These are phyloP conservation scores for Folsomia candida DNA, from an alignment of 2,888 invertebrate genomes.

Conservation along the genomic window DNA sequence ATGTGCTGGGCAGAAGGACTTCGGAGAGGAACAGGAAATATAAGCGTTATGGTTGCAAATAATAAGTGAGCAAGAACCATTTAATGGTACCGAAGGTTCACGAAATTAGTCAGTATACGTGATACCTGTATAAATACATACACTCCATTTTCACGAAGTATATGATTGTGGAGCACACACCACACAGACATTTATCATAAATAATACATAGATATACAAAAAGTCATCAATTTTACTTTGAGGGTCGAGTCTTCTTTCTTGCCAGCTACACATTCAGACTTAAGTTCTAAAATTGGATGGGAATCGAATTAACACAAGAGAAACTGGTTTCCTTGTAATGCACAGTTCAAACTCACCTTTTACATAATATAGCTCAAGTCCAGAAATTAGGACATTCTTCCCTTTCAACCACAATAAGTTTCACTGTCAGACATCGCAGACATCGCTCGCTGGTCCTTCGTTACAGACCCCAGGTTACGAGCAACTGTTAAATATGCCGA, in stretches of 20 bases:
- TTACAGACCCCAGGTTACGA: no score
- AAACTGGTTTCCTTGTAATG: neutral
- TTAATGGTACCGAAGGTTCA: neutral
- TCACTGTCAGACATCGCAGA: no score
- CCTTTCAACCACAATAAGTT: neutral
- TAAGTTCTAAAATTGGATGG: neutral
- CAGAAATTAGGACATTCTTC: neutral
- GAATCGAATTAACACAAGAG: neutral
- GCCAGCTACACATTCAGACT: neutral
- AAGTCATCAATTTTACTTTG: neutral
- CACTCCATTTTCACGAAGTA: neutral
- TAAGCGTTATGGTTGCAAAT: neutral
- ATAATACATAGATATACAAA: neutral
- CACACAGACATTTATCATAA: neutral
- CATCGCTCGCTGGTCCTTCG: no score
- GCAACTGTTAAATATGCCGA: no score
- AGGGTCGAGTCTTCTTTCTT: neutral
- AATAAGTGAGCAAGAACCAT: no score
- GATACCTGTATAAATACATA: no score
- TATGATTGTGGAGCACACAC: neutral
- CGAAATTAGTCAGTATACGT: neutral
- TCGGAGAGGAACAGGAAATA: neutral
- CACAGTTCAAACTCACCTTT: neutral
- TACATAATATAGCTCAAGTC: neutral
- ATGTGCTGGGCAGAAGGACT: no score